phyloP scores from a whole-genome alignment of 2,797 vertebrate genomes.

The Chloroceryle inda region DNA sequence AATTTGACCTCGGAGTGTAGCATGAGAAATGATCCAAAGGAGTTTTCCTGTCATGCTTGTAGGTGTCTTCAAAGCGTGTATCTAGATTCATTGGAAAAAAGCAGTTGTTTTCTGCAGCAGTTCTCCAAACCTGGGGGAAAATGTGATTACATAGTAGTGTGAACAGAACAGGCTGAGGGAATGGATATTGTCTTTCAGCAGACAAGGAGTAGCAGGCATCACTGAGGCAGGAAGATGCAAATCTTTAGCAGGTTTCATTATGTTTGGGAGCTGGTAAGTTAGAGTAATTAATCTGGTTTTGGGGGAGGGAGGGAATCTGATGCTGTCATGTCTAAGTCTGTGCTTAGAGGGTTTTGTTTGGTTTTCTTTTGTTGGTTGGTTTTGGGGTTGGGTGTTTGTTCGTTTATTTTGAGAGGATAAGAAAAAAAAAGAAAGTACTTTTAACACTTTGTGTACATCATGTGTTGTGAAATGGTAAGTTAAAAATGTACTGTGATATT shows the following conservation, averaged over 20 bases:
- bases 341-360: neutral
- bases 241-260: slow-evolving; percentile 91
- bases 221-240: slow-evolving; percentile 78
- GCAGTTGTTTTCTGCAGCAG: neutral
- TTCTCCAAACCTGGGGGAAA: slow-evolving; percentile 46
- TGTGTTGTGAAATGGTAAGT: neutral
- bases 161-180: neutral
- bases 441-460: neutral
- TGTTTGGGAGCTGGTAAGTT: slow-evolving; percentile 88
- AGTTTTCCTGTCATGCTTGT: neutral
- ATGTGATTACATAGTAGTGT: neutral
- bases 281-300: neutral
- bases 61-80: neutral
- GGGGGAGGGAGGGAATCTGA: neutral
- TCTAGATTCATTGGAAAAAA: neutral
- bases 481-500: neutral
- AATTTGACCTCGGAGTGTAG: neutral
- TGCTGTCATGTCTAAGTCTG: neutral
- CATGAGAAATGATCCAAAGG: neutral
- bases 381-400: neutral
- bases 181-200: neutral
- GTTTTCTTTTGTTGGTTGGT: no score
- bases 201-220: neutral
- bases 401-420: neutral
- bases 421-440: neutral